phyloP scores from a whole-genome alignment of 2,797 vertebrate genomes.

The Pangasius sanitwongsei region DNA sequence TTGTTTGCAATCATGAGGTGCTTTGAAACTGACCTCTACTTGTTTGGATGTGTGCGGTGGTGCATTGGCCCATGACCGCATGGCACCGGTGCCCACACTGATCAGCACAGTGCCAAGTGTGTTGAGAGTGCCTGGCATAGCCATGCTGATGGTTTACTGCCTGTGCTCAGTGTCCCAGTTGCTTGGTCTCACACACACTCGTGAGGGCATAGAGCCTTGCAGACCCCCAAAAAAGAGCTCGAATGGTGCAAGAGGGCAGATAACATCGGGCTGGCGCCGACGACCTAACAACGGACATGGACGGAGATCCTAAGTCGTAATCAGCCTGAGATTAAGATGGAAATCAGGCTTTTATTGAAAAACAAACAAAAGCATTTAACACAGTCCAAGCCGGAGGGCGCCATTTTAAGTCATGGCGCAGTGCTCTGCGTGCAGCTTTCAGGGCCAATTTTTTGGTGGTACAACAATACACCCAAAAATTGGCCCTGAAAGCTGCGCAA shows the following conservation, averaged over 20 bases:
- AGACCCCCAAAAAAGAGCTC: slow-evolving; percentile 29
- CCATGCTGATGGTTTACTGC: slow-evolving; percentile 51
- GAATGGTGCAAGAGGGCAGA: slow-evolving; percentile 21
- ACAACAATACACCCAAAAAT: background rate
- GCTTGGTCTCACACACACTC: slow-evolving; percentile 37
- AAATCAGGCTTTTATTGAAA: slow-evolving; percentile 33
- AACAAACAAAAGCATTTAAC: slow-evolving; percentile 56
- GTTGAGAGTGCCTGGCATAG: slow-evolving; percentile 44
- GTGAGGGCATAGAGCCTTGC: slow-evolving; percentile 49
- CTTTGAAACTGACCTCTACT: slow-evolving; percentile 59
- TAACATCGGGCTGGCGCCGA: slow-evolving; percentile 15
- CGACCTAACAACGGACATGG: slow-evolving; percentile 32
- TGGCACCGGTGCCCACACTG: slow-evolving; percentile 42
- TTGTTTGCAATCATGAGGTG: slow-evolving; percentile 54
- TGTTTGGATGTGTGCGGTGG: slow-evolving; percentile 54
- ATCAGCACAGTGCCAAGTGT: slow-evolving; percentile 46
- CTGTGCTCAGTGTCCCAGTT: slow-evolving; percentile 42
- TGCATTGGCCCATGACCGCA: slow-evolving; percentile 50
- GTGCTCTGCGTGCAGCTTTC: background rate
- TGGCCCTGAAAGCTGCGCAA: too few species aligned
- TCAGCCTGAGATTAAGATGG: slow-evolving; percentile 50
- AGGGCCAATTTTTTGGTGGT: background rate
- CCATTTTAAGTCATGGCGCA: background rate
- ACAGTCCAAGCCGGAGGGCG: background rate
- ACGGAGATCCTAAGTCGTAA: slow-evolving; percentile 59